Percentiles rank a stretch among this genome's conserved stretches.
phyloP scores from a whole-genome alignment of 2,888 invertebrate species.

The Calameuta pallipes region DNA sequence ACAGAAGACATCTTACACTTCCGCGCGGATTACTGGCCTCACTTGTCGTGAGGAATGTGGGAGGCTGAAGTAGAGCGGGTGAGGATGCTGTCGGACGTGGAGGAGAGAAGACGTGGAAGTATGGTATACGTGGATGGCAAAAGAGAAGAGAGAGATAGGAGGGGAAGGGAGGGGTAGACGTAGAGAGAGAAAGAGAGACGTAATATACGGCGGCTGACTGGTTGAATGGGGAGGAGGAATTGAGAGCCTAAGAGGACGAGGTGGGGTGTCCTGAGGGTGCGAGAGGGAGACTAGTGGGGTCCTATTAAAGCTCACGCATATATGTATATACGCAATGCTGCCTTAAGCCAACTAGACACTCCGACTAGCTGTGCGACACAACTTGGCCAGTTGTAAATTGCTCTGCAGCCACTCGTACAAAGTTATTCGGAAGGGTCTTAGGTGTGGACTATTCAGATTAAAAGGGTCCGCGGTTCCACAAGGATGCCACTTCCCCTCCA shows the following conservation, averaged over 20 bases:
- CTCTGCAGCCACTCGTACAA: conserved; percentile 17
- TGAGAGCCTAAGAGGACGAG: not conserved
- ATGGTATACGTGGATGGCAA: too few species aligned
- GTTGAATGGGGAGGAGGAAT: too few species aligned
- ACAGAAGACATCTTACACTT: conserved; percentile 25
- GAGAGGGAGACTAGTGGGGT: not conserved
- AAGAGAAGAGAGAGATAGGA: too few species aligned
- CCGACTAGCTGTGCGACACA: conserved; percentile 5
- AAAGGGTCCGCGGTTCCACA: conserved; percentile 8
- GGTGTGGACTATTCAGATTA: conserved; percentile 16
- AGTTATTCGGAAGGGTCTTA: conserved; percentile 15
- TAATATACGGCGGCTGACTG: too few species aligned
- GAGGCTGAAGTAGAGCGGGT: not conserved
- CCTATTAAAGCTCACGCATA: conserved; percentile 1
- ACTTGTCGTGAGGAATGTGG: conserved; percentile 20
- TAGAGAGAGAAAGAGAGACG: too few species aligned
- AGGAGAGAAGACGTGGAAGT: too few species aligned
- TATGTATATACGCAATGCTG: not conserved
- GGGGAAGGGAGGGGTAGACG: too few species aligned
- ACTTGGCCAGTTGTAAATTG: conserved; percentile 22
- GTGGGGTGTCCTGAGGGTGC: too few species aligned
- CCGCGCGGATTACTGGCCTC: conserved; percentile 22
- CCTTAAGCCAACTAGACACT: conserved; percentile 8
- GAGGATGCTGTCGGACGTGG: not conserved
- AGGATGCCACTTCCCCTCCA: not conserved